Conservation (phyloP, 2,113 vertebrate genomes). For the Cyanistes caeruleus region DNA sequence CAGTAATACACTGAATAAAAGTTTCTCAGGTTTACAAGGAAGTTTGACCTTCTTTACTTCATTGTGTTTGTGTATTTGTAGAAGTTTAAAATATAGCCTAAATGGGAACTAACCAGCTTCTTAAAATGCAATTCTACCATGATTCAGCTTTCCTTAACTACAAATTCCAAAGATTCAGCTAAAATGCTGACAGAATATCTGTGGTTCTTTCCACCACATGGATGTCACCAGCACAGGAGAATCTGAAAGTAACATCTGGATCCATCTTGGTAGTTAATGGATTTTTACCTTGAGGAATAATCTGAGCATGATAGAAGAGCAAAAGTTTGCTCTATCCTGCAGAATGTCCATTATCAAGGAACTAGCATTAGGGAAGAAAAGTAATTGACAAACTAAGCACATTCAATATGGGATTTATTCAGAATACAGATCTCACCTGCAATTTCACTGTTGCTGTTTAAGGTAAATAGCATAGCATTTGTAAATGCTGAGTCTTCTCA, state of each 20-base stretch:
- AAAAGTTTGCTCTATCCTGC: neutral
- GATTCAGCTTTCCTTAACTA: neutral
- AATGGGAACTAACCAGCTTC: neutral
- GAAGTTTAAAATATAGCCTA: neutral
- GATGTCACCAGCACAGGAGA: neutral
- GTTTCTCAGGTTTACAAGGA: neutral
- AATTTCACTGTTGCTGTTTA: neutral
- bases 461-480: neutral
- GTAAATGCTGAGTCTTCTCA: neutral
- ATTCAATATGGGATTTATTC: neutral
- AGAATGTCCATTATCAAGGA: neutral
- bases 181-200: neutral
- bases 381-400: neutral
- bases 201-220: neutral
- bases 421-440: neutral
- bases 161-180: neutral
- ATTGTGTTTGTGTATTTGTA: neutral
- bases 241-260: neutral
- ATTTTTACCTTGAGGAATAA: neutral
- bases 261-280: neutral
- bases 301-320: neutral
- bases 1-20: neutral
- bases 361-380: neutral
- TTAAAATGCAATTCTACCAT: neutral
- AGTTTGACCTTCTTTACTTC: neutral